These are phyloP conservation scores for Apistogramma diplotaenia DNA, from an alignment of 2,113 vertebrate genomes.

Conservation along the genomic window DNA sequence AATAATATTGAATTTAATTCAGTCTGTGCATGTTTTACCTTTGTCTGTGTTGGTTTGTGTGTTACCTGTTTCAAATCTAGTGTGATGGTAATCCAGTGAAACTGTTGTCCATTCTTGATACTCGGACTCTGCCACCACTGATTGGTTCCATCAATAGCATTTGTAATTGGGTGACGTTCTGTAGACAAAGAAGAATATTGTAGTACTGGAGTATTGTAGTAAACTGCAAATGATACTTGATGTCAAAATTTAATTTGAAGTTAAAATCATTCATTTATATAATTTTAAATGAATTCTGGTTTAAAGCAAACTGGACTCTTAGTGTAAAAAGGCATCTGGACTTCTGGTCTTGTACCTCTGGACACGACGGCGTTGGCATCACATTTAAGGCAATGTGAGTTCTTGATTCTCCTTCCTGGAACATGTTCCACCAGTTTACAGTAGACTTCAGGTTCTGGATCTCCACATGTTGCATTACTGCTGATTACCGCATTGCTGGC, in stretches of 20 bases:
- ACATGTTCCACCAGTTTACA: conserved; percentile 97
- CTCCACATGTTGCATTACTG: conserved; percentile 93
- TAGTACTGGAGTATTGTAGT: background rate
- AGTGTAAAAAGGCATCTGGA: background rate
- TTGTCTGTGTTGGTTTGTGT: background rate
- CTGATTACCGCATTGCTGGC: conserved; percentile 89
- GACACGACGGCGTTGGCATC: conserved; percentile 81
- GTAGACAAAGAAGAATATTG: background rate
- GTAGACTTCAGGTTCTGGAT: conserved; percentile 87
- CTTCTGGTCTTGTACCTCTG: conserved; percentile 77
- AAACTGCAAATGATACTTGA: background rate
- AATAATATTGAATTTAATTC: no score
- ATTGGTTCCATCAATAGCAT: conserved; percentile 94
- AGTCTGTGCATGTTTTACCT: background rate
- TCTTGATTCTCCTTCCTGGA: conserved; percentile 83
- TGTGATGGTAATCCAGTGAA: conserved; percentile 94
- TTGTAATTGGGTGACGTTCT: conserved; percentile 92
- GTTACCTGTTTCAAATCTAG: conserved; percentile 92
- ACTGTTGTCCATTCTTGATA: conserved; percentile 92
- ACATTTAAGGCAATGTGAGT: conserved; percentile 88
- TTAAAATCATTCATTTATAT: background rate
- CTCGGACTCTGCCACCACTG: conserved; percentile 99
- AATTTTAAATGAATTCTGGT: background rate
- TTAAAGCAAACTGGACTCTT: background rate
- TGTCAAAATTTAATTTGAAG: background rate